These are phyloP conservation scores for Monoplex corrugatus DNA, from an alignment of 2,888 invertebrate genomes.

Conservation along the genomic window DNA sequence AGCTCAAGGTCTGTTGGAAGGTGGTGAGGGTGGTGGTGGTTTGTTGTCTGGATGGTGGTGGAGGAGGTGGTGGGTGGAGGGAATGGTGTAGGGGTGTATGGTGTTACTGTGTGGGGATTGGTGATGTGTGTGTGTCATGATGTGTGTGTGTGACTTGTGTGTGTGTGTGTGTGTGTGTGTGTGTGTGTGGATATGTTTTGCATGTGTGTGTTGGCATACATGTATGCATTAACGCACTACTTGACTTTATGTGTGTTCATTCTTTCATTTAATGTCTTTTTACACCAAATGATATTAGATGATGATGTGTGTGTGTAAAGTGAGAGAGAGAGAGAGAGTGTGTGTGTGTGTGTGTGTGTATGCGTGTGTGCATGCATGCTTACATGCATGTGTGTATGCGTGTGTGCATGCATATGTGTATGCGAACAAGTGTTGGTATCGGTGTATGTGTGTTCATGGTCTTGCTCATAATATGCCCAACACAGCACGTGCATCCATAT, in stretches of 20 bases:
- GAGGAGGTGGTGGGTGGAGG: neutral
- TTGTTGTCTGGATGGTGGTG: neutral
- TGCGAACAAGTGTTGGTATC: neutral
- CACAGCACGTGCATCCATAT: neutral
- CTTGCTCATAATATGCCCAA: neutral
- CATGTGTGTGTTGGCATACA: too few relatives aligned
- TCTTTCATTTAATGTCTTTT: neutral
- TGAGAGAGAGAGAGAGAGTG: too few relatives aligned
- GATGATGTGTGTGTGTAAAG: neutral
- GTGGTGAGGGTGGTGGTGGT: neutral
- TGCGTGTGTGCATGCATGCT: neutral
- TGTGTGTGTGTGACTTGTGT: too few relatives aligned
- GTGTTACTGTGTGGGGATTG: neutral
- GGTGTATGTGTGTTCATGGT: neutral
- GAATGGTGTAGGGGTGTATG: neutral
- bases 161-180: too few relatives aligned
- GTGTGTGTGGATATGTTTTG: neutral
- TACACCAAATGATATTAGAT: neutral
- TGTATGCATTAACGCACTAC: too few relatives aligned
- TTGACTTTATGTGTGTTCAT: neutral
- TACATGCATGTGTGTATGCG: neutral
- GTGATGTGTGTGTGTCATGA: too few relatives aligned
- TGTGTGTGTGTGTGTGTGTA: neutral
- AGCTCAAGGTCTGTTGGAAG: constrained; percentile 83
- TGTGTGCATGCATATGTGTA: too few relatives aligned